Conservation (phyloP, 2,113 vertebrate genomes). For the Nerophis lumbriciformis region DNA sequence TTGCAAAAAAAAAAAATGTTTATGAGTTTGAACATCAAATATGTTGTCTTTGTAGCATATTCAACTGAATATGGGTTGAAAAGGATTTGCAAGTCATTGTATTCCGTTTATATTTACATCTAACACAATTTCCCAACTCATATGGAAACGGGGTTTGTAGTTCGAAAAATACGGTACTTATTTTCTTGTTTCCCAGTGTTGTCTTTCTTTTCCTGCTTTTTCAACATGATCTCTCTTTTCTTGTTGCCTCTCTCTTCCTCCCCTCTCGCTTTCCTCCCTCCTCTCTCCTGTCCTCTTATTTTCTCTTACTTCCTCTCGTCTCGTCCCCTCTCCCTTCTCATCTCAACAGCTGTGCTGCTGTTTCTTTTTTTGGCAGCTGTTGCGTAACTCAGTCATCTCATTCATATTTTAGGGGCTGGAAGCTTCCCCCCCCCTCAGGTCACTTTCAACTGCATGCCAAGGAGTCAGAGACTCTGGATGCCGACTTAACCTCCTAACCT, state of each 20-base stretch:
- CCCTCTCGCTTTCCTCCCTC: neutral
- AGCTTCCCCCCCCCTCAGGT: slow-evolving; percentile 32
- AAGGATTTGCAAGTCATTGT: too few species aligned
- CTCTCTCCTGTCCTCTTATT: neutral
- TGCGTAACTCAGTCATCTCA: slow-evolving; percentile 54
- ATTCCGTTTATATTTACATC: too few species aligned
- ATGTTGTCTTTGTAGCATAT: too few species aligned
- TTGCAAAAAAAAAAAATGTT: too few species aligned
- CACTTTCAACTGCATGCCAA: slow-evolving; percentile 12
- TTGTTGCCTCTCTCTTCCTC: neutral
- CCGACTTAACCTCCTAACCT: slow-evolving; percentile 5
- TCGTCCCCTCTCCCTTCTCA: neutral
- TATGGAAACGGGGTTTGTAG: too few species aligned
- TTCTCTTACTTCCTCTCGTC: neutral
- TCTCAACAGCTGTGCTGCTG: slow-evolving; percentile 11
- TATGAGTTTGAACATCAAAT: too few species aligned
- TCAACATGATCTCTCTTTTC: neutral
- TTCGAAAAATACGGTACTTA: too few species aligned
- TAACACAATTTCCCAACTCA: too few species aligned
- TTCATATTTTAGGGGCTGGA: slow-evolving; percentile 56
- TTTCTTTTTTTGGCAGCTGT: slow-evolving; percentile 39
- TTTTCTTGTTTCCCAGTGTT: too few species aligned
- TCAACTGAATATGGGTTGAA: too few species aligned
- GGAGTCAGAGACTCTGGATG: neutral
- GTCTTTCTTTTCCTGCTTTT: too few species aligned